phyloP scores from a whole-genome alignment of 30 jellyfish, hydroid and myxozoan species.

The Catostylus mosaicus region DNA sequence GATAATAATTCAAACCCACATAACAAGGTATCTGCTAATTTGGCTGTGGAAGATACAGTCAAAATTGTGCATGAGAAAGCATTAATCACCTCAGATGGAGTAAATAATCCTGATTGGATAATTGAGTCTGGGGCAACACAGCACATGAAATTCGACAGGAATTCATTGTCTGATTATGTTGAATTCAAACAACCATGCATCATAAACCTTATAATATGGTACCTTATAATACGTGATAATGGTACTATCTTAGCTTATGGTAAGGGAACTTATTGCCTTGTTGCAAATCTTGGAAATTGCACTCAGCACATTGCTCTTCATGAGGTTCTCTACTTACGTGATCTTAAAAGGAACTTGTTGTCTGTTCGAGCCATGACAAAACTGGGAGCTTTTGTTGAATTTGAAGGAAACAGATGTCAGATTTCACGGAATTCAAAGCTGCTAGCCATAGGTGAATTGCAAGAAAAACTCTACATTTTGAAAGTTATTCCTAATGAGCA shows the following conservation, averaged over 20 bases:
- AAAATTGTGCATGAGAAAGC: conserved; percentile 25
- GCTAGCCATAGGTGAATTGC: conserved; percentile 42
- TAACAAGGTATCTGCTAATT: conserved; percentile 33
- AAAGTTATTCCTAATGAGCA: no score
- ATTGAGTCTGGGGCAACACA: conserved; percentile 52
- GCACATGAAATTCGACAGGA: conserved; percentile 42
- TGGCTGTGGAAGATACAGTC: conserved; percentile 29
- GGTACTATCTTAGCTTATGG: conserved; percentile 45
- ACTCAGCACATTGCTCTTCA: conserved; percentile 33
- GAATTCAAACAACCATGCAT: conserved; percentile 45
- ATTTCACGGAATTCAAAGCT: conserved; percentile 8
- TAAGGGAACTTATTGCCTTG: conserved; percentile 38
- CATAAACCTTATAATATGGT: conserved; percentile 21
- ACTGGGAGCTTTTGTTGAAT: conserved; percentile 55
- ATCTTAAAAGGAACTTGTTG: conserved; percentile 30
- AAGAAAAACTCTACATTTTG: conserved; percentile 44
- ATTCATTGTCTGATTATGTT: conserved; percentile 44
- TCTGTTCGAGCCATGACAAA: conserved; percentile 59
- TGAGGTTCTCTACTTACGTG: conserved; percentile 41
- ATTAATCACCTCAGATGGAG: conserved; percentile 8
- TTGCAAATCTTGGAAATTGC: conserved; percentile 8
- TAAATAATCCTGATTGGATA: conserved; percentile 37
- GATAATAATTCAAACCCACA: conserved; percentile 4
- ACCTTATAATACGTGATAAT: no score
- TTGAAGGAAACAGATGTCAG: conserved; percentile 37